Conservation (phyloP, 2,888 invertebrate species). For the Stenolophus ochropezus region DNA sequence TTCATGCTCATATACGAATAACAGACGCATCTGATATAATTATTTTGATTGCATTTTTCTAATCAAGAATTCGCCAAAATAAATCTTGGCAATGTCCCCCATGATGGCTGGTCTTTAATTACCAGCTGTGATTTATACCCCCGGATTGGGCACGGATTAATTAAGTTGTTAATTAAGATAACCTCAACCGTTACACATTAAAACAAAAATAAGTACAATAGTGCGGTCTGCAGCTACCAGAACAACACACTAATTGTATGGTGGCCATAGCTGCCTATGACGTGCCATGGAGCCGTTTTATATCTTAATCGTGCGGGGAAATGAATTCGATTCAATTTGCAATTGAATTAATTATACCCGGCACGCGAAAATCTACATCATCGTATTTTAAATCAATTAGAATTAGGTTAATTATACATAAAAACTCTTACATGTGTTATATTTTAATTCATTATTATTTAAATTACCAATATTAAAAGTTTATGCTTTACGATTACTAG, state of each 20-base stretch:
- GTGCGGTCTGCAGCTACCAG: not conserved
- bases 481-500: too few species aligned
- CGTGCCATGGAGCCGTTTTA: not conserved
- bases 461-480: too few species aligned
- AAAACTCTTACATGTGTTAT: too few species aligned
- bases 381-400: not conserved
- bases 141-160: constrained; percentile 48
- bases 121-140: constrained; percentile 41
- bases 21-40: too few species aligned
- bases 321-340: constrained; percentile 12
- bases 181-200: constrained; percentile 26
- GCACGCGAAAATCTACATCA: constrained; percentile 20
- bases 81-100: too few species aligned
- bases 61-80: too few species aligned
- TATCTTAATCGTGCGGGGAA: constrained; percentile 6
- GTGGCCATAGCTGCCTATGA: not conserved
- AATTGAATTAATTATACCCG: not conserved
- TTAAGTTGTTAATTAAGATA: constrained; percentile 54
- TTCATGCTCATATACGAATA: too few species aligned
- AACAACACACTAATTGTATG: constrained; percentile 15
- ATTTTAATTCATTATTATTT: too few species aligned
- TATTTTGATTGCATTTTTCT: too few species aligned
- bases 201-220: constrained; percentile 19
- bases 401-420: too few species aligned
- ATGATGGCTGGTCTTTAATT: constrained; percentile 34